Evolutionary conservation across 2,113 vertebrate genomes (phyloP).

Genomic region (Zeus faber): DNA sequence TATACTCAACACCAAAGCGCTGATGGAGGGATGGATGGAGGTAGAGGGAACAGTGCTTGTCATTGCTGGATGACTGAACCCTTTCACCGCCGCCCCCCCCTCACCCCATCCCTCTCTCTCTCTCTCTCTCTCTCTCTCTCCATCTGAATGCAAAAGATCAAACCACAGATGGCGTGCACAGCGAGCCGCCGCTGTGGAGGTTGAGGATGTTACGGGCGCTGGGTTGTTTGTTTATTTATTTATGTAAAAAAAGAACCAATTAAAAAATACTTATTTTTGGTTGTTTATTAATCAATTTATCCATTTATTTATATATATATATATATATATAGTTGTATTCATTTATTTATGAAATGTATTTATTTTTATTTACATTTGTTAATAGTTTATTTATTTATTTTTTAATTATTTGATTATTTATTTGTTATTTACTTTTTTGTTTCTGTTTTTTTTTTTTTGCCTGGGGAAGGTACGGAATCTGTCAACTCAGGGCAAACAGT

Average conservation of each 20-base stretch:
- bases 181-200: constrained; percentile 37
- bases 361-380: too few relatives aligned
- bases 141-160: constrained; percentile 45
- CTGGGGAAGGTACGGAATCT: constrained; percentile 51
- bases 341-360: too few relatives aligned
- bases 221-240: constrained; percentile 34
- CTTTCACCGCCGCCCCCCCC: constrained; percentile 33
- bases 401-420: too few relatives aligned
- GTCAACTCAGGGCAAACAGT: constrained; percentile 61
- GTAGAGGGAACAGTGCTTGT: constrained; percentile 43
- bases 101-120: not conserved
- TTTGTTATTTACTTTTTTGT: not conserved
- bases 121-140: not conserved
- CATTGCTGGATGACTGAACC: constrained; percentile 61
- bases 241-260: too few relatives aligned
- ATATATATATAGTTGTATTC: too few relatives aligned
- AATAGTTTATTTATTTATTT: too few relatives aligned
- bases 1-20: constrained; percentile 26
- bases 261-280: too few relatives aligned
- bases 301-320: too few relatives aligned
- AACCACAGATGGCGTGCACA: constrained; percentile 41
- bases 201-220: constrained; percentile 30
- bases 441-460: constrained; percentile 29
- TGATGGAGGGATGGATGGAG: constrained; percentile 34
- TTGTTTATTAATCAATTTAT: too few relatives aligned